Percentiles rank a stretch among this genome's conserved stretches.
Evolutionary conservation across 2,888 invertebrate species (phyloP).

Genomic region (Watsonalla binaria): DNA sequence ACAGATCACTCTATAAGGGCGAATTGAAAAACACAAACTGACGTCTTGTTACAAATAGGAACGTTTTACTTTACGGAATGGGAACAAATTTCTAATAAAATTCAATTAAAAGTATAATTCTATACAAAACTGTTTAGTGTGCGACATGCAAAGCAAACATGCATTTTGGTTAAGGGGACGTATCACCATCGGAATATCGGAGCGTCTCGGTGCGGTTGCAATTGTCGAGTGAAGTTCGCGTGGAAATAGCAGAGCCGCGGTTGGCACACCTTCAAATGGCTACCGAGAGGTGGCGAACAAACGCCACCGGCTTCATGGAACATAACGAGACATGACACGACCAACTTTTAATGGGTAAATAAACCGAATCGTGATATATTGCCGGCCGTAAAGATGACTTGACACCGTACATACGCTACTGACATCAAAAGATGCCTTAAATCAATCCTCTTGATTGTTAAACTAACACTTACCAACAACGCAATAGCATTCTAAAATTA

Average conservation of each 20-base stretch:
- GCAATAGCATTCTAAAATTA: not conserved
- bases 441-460: slow-evolving; percentile 41
- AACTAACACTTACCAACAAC: slow-evolving; percentile 26
- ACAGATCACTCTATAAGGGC: no score
- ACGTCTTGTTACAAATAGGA: no score
- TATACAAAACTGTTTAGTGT: slow-evolving; percentile 1
- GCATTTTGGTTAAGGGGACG: slow-evolving; percentile 3
- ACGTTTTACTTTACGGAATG: no score
- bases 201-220: slow-evolving; percentile 8
- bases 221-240: slow-evolving; percentile 27
- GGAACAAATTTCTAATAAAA: no score
- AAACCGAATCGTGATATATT: slow-evolving; percentile 48
- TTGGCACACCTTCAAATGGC: slow-evolving; percentile 64
- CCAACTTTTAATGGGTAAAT: slow-evolving; percentile 41
- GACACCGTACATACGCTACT: slow-evolving; percentile 23
- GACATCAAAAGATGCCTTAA: slow-evolving; percentile 53
- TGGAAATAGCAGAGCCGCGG: slow-evolving; percentile 63
- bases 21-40: no score
- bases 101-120: no score
- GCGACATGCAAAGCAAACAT: not conserved
- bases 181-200: not conserved
- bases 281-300: slow-evolving; percentile 33
- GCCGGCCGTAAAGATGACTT: slow-evolving; percentile 30
- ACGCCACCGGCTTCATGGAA: slow-evolving; percentile 50
- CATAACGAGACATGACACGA: slow-evolving; percentile 44